A percentile compares a stretch with the other conserved stretches of the same genome.
These are phyloP conservation scores for Zapornia atra DNA, from an alignment of 2,113 vertebrate genomes.

Conservation along the genomic window DNA sequence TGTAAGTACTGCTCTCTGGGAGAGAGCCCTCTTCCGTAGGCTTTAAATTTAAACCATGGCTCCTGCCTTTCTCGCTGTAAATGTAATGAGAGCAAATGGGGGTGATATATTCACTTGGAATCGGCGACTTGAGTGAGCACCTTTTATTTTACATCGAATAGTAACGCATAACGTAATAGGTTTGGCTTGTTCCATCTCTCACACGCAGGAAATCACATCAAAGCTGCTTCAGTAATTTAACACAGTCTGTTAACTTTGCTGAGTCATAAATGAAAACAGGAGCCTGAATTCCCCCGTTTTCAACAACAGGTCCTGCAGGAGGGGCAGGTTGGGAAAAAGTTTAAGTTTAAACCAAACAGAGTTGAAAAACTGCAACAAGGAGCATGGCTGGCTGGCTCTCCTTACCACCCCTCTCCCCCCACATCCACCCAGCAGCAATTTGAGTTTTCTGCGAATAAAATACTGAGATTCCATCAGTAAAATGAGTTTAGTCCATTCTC, in stretches of 20 bases:
- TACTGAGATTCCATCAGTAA: background rate
- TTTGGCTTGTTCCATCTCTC: background rate
- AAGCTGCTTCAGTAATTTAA: conserved; percentile 43
- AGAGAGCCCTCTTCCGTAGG: background rate
- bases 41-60: background rate
- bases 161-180: background rate
- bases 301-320: background rate
- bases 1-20: background rate
- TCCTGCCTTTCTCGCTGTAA: background rate
- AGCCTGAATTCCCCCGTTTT: conserved; percentile 3
- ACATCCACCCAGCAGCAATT: background rate
- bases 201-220: conserved; percentile 45
- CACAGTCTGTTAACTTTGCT: conserved; percentile 40
- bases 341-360: background rate
- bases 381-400: background rate
- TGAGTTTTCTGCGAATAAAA: background rate
- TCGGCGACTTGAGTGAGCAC: background rate
- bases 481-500: background rate
- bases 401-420: background rate
- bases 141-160: conserved; percentile 15
- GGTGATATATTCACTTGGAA: background rate
- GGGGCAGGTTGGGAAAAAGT: background rate
- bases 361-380: background rate
- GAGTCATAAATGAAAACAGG: conserved; percentile 21
- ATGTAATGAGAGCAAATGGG: background rate